phyloP scores from a whole-genome alignment of 2,888 invertebrate genomes.

The Cosmia trapezina region DNA sequence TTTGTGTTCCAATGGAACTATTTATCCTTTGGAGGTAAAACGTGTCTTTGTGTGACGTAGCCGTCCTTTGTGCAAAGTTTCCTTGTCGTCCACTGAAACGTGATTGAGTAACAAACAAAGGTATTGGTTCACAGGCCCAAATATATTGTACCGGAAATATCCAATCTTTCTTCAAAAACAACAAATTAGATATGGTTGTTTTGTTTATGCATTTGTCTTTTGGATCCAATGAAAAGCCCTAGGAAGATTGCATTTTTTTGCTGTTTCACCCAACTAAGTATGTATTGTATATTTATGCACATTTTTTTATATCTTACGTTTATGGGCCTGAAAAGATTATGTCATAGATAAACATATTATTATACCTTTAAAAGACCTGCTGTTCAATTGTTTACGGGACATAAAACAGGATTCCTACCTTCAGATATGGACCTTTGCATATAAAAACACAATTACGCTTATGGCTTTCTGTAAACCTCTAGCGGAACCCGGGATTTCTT shows the following conservation, averaged over 20 bases:
- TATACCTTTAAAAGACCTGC: conserved; percentile 26
- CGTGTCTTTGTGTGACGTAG: conserved; percentile 51
- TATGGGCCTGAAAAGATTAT: conserved; percentile 36
- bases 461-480: conserved; percentile 31
- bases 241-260: conserved; percentile 2
- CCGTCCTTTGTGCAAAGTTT: conserved; percentile 46
- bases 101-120: conserved; percentile 57
- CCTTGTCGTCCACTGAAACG: conserved; percentile 35
- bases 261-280: conserved; percentile 7
- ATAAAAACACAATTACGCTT: conserved; percentile 53
- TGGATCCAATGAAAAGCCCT: neutral
- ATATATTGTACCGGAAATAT: conserved; percentile 28
- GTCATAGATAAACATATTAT: conserved; percentile 45
- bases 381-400: conserved; percentile 54
- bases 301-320: conserved; percentile 1
- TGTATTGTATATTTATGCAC: no score
- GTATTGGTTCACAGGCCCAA: conserved; percentile 20
- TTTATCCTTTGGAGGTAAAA: conserved; percentile 52
- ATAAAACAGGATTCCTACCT: conserved; percentile 46
- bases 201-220: conserved; percentile 3
- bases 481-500: conserved; percentile 23
- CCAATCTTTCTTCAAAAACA: conserved; percentile 3
- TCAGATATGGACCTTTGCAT: conserved; percentile 56
- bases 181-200: neutral
- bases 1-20: conserved; percentile 43